Evolutionary conservation across 2,888 invertebrate species (phyloP).

Genomic region (Cephus rjabovi): DNA sequence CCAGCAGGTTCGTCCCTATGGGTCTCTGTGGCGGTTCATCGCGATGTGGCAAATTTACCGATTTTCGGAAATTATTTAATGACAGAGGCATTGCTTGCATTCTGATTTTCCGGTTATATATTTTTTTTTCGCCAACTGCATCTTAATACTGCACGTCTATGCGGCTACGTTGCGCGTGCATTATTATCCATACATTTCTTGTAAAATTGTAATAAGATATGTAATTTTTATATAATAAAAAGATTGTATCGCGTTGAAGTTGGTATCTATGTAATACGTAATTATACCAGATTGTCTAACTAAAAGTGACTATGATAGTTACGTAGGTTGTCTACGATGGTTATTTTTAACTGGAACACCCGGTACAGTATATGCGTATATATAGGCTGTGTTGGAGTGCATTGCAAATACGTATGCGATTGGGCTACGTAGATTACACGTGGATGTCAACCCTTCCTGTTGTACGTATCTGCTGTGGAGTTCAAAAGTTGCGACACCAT

Average conservation of each 20-base stretch:
- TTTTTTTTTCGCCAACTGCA: neutral
- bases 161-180: neutral
- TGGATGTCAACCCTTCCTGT: neutral
- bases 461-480: neutral
- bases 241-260: neutral
- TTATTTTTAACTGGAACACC: neutral
- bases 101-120: neutral
- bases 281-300: neutral
- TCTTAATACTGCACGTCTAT: neutral
- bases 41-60: neutral
- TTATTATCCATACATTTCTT: neutral
- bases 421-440: neutral
- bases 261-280: neutral
- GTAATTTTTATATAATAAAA: neutral
- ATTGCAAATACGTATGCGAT: neutral
- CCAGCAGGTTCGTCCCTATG: conserved; percentile 20
- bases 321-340: too few relatives aligned
- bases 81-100: neutral
- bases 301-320: neutral
- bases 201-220: neutral
- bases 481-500: neutral
- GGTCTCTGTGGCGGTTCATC: neutral
- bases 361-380: neutral
- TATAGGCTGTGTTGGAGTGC: neutral
- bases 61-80: neutral